phyloP scores from a whole-genome alignment of 2,888 invertebrate genomes.

The Schrankia costaestrigalis region DNA sequence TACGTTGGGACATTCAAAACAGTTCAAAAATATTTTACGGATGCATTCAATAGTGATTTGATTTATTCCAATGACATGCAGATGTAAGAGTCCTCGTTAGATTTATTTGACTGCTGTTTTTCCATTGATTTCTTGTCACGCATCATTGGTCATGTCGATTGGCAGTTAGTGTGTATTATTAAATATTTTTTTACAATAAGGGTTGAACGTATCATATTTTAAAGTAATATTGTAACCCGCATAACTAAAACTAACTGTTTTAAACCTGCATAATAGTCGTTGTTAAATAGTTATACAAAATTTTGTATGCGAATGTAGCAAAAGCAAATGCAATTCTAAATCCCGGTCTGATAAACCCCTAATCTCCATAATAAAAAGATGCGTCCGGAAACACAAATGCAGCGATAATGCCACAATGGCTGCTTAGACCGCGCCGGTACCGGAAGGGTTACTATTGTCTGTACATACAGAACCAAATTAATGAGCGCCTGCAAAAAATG shows the following conservation, averaged over 20 bases:
- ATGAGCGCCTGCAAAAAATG: slow-evolving; percentile 74
- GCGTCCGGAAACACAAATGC: slow-evolving; percentile 68
- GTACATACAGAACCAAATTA: slow-evolving; percentile 74
- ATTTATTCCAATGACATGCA: slow-evolving; percentile 80
- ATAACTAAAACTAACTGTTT: slow-evolving; percentile 6
- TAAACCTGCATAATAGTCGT: slow-evolving; percentile 15
- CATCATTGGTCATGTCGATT: slow-evolving; percentile 77
- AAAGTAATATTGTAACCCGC: slow-evolving; percentile 20
- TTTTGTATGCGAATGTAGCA: slow-evolving; percentile 34
- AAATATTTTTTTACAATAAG: slow-evolving; percentile 34
- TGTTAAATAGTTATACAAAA: slow-evolving; percentile 32
- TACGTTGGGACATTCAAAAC: slow-evolving; percentile 71
- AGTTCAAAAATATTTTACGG: slow-evolving; percentile 79
- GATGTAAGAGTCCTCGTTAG: slow-evolving; percentile 77
- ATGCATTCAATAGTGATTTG: slow-evolving; percentile 79
- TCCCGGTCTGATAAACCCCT: slow-evolving; percentile 63
- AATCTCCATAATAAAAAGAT: slow-evolving; percentile 78
- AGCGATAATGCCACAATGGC: slow-evolving; percentile 68
- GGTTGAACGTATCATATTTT: slow-evolving; percentile 12
- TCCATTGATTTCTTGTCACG: slow-evolving; percentile 68
- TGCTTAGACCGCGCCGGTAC: slow-evolving; percentile 48
- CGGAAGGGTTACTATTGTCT: slow-evolving; percentile 74
- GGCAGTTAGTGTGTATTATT: slow-evolving; percentile 72
- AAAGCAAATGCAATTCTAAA: slow-evolving; percentile 50
- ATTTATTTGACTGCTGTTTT: slow-evolving; percentile 79